These are phyloP conservation scores for Drosophila auraria DNA, from an alignment of 1,140 invertebrate genomes.

Conservation along the genomic window DNA sequence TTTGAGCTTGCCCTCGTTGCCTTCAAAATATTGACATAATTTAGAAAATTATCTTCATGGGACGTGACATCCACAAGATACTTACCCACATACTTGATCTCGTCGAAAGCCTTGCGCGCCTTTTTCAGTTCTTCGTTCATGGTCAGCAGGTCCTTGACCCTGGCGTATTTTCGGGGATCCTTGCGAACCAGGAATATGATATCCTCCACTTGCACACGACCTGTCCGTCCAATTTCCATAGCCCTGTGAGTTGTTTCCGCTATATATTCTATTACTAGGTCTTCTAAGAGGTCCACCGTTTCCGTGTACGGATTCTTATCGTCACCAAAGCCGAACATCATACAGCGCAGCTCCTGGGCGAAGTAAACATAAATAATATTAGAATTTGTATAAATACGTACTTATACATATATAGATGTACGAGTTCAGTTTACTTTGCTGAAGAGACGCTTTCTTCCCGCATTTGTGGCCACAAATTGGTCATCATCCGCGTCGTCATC, in stretches of 20 bases:
- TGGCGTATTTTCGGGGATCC: constrained; percentile 98
- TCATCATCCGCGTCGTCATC: constrained; percentile 90
- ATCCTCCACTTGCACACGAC: constrained; percentile 98
- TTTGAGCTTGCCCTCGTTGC: constrained; percentile 83
- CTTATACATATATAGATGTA: too few relatives aligned
- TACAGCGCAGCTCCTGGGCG: constrained; percentile 93
- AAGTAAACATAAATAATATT: neutral
- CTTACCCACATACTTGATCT: constrained; percentile 95
- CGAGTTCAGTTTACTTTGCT: constrained; percentile 87
- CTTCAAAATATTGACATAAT: constrained; percentile 28
- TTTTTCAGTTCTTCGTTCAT: constrained; percentile 99
- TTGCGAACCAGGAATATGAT: constrained; percentile 99
- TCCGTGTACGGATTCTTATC: constrained; percentile 99
- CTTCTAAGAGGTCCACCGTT: constrained; percentile 98
- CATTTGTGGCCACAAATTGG: constrained; percentile 88
- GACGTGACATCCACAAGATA: constrained; percentile 4
- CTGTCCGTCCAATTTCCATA: constrained; percentile 98
- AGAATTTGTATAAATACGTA: too few relatives aligned
- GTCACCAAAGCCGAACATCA: constrained; percentile 99
- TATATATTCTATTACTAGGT: constrained; percentile 99
- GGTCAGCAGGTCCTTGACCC: constrained; percentile 98
- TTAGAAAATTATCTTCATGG: neutral
- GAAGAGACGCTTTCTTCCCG: constrained; percentile 93
- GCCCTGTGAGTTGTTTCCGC: constrained; percentile 97
- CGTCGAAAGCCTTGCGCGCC: constrained; percentile 99